Percentiles rank a stretch among this genome's conserved stretches.
Conservation (phyloP, 1,140 invertebrate species). For the Megalonaias nervosa region DNA sequence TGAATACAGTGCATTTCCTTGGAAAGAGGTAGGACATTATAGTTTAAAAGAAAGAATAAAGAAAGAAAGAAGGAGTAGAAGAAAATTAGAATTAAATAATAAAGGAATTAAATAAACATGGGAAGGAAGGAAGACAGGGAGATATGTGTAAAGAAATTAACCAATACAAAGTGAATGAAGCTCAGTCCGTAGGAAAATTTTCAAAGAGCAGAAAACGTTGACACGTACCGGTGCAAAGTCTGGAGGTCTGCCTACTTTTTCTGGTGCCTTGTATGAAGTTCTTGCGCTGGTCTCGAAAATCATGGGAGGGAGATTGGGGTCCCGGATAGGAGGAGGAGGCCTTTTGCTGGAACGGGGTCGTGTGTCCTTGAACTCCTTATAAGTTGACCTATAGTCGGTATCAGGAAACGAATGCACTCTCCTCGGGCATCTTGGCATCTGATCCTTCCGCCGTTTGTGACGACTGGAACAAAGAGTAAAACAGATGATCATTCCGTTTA, state of each 20-base stretch:
- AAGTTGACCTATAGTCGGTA: conserved; percentile 28
- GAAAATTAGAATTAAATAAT: not conserved
- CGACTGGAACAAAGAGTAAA: conserved; percentile 12
- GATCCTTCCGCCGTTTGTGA: conserved; percentile 28
- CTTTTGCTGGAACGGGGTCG: conserved; percentile 64
- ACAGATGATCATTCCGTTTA: not conserved
- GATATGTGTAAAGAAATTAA: no score
- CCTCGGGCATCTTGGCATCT: conserved; percentile 7
- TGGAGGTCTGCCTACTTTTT: conserved; percentile 47
- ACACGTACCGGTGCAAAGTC: conserved; percentile 54
- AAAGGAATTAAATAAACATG: not conserved
- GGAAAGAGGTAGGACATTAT: not conserved
- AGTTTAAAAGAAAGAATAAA: not conserved
- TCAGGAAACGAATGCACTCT: conserved; percentile 23
- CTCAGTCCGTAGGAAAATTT: not conserved
- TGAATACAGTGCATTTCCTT: not conserved
- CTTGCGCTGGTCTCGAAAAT: conserved; percentile 61
- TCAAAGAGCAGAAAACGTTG: not conserved
- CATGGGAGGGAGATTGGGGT: conserved; percentile 57
- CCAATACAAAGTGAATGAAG: not conserved
- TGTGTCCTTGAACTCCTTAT: conserved; percentile 13
- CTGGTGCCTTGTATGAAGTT: conserved; percentile 50
- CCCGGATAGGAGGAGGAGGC: conserved; percentile 42
- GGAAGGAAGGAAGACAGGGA: no score
- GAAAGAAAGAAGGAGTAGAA: not conserved